phyloP scores from a whole-genome alignment of 2,113 vertebrate genomes.

The Mesocricetus auratus region DNA sequence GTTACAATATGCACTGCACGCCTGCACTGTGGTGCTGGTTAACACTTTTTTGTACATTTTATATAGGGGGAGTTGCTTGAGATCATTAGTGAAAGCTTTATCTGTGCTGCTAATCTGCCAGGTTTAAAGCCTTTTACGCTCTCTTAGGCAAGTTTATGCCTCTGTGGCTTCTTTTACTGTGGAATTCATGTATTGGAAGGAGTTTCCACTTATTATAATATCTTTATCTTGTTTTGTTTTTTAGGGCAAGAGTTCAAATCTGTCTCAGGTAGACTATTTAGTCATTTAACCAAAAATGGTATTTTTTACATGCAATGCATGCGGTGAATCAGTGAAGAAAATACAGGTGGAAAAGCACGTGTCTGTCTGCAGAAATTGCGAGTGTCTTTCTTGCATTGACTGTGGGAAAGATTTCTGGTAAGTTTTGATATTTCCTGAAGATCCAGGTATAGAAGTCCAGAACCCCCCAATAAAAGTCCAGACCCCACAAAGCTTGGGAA shows the following conservation, averaged over 20 bases:
- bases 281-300: constrained; percentile 89
- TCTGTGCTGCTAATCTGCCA: background rate
- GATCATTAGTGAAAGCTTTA: background rate
- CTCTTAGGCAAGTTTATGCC: background rate
- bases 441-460: background rate
- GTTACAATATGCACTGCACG: background rate
- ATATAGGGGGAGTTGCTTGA: background rate
- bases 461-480: background rate
- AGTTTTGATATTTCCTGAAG: background rate
- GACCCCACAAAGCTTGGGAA: background rate
- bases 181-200: background rate
- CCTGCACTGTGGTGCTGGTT: background rate
- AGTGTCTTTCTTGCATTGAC: constrained; percentile 96
- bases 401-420: constrained; percentile 98
- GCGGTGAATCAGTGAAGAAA: constrained; percentile 97
- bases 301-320: constrained; percentile 94
- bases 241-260: background rate
- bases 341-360: constrained; percentile 95
- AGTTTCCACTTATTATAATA: background rate
- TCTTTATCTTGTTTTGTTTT: background rate
- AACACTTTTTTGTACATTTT: background rate
- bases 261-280: background rate
- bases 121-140: background rate
- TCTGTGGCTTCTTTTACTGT: background rate
- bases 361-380: constrained; percentile 89